Evolutionary conservation across 1,140 invertebrate genomes (phyloP), one percentile per base, ranked within the genome.

Genomic region (Pseudachorutes palmiensis): DNA sequence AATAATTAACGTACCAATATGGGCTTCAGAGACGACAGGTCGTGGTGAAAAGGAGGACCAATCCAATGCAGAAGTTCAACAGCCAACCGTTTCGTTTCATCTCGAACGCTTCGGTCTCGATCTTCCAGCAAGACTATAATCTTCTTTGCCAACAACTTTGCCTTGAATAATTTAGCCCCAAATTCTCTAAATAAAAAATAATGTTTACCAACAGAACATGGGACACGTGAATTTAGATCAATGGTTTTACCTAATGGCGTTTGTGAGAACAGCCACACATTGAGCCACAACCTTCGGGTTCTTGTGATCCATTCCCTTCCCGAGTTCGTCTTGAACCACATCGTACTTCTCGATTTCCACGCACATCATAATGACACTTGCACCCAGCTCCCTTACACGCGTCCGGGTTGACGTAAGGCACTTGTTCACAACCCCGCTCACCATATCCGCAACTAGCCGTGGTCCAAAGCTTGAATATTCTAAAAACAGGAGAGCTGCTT

Each of bases 321-420:
- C 80, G 3, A 97, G 80, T 79, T 96, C 93, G 75, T 98, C 94
- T 77, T 90, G 81, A 0, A 94, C 91, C 45, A 85, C 78, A 73
- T 98, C 94, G 69, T 92, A 88, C 78, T 96, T 97, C 76, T 98
- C 95, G 73, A 96, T 93, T 82, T 98, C 94, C 74, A 97, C 85
- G 76, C 89, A 97, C 89, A 96, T 92, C 55, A 98, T 81, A 1
- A 87, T 85, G 64, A 98, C 86, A 78, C 96, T 92, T 48, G 89
- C 81, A 5, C 91, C 89, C 19, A 94, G 81, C 69, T 98, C 94
- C 79, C 91, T 94, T 1, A 92, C 97, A 79, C 92, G 95, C 1
- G 88, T 84, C 81, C 89, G 93, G 0, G 72, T 32, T 0, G 92
- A 90, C 49, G 89, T 91, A 65, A 97, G 86, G 78, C 93, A 96